phyloP scores from a whole-genome alignment of 2,888 invertebrate species.

The Odontothrips loti region DNA sequence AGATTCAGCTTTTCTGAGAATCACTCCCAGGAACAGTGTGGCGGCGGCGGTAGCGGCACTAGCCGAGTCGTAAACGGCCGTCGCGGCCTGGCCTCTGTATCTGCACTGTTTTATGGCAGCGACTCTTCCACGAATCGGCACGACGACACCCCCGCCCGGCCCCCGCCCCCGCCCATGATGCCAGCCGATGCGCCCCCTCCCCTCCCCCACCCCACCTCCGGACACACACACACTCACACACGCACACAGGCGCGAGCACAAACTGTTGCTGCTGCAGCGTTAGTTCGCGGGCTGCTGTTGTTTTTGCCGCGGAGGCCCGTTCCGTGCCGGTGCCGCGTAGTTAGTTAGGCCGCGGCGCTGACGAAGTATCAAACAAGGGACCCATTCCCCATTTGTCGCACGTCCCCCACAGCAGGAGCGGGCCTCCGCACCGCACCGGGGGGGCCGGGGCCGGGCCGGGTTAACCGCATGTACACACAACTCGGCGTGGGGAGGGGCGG shows the following conservation, averaged over 20 bases:
- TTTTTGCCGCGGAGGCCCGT: background rate
- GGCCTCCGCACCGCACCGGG: background rate
- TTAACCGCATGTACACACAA: constrained; percentile 19
- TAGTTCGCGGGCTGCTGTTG: background rate
- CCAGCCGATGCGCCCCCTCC: too few relatives aligned
- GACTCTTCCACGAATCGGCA: background rate
- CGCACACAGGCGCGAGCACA: background rate
- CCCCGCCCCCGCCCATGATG: too few relatives aligned
- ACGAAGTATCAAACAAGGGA: constrained; percentile 23
- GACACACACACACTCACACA: background rate
- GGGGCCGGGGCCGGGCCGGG: too few relatives aligned
- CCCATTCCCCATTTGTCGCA: constrained; percentile 22
- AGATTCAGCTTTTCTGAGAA: background rate
- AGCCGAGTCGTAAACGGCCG: background rate
- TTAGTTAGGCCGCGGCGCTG: background rate
- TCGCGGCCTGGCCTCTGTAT: background rate
- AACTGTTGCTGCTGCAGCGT: background rate
- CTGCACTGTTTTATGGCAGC: background rate
- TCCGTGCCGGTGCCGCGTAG: background rate
- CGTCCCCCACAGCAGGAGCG: background rate
- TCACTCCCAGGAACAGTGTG: background rate
- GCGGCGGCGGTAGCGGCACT: too few relatives aligned
- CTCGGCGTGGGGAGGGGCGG: background rate
- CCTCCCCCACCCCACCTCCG: too few relatives aligned
- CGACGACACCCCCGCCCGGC: too few relatives aligned